A percentile compares a stretch with the other conserved stretches of the same genome.
Evolutionary conservation across 2,888 invertebrate species (phyloP).

Genomic region (Scaeva pyrastri): DNA sequence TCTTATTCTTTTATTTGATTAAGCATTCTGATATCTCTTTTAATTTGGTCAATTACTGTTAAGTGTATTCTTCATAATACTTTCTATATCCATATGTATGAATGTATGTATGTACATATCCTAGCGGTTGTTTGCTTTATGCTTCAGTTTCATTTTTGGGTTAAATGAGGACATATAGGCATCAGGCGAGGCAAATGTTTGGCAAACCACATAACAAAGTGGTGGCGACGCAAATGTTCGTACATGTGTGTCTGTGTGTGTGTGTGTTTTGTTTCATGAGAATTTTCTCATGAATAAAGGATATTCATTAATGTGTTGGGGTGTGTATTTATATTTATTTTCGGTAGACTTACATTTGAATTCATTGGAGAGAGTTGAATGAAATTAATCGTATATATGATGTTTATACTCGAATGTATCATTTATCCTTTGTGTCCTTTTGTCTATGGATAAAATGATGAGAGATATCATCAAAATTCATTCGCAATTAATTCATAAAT

Average conservation of each 20-base stretch:
- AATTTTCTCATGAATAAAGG: slow-evolving; percentile 24
- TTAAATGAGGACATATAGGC: background rate
- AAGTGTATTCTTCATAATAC: slow-evolving; percentile 39
- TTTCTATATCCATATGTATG: too few relatives aligned
- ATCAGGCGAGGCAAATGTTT: background rate
- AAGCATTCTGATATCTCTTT: slow-evolving; percentile 42
- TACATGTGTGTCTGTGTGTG: too few relatives aligned
- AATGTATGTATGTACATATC: slow-evolving; percentile 26
- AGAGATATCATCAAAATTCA: slow-evolving; percentile 9
- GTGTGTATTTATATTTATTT: slow-evolving; percentile 11
- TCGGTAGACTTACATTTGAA: background rate
- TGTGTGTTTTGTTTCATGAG: background rate
- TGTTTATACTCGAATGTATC: too few relatives aligned
- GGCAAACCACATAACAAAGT: background rate
- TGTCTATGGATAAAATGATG: too few relatives aligned
- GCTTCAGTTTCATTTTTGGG: background rate
- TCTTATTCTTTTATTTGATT: slow-evolving; percentile 34
- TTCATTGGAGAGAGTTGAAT: background rate
- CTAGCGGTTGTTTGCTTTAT: slow-evolving; percentile 5
- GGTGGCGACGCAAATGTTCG: slow-evolving; percentile 16
- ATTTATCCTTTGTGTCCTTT: too few relatives aligned
- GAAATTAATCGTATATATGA: slow-evolving; percentile 13
- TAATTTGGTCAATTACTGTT: slow-evolving; percentile 45
- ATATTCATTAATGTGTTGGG: background rate
- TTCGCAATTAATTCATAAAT: background rate